These are phyloP conservation scores for Nylanderia fulva DNA, from an alignment of 1,140 invertebrate species.

Conservation along the genomic window DNA sequence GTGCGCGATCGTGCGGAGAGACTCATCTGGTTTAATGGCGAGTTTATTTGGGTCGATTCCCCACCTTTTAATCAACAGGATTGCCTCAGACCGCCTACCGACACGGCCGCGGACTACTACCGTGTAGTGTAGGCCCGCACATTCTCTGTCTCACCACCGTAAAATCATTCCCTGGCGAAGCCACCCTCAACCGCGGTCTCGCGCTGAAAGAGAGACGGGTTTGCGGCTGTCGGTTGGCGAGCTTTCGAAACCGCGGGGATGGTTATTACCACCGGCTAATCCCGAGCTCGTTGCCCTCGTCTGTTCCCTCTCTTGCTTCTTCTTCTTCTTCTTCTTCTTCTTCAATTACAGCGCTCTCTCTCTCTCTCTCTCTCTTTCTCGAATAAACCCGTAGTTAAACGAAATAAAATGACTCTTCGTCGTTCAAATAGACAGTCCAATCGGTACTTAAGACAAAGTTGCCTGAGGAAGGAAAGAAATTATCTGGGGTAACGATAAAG, in stretches of 20 bases:
- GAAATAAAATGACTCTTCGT: slow-evolving; percentile 66
- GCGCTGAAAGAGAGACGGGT: slow-evolving; percentile 57
- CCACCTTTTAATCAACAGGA: slow-evolving; percentile 80
- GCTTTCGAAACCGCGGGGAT: slow-evolving; percentile 73
- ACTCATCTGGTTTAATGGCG: slow-evolving; percentile 79
- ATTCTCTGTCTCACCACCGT: slow-evolving; percentile 67
- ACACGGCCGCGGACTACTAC: slow-evolving; percentile 70
- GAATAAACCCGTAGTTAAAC: slow-evolving; percentile 57
- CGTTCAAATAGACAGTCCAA: slow-evolving; percentile 64
- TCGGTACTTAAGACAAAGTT: slow-evolving; percentile 59
- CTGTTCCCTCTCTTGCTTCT: slow-evolving; percentile 25
- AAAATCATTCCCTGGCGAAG: slow-evolving; percentile 75
- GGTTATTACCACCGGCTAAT: slow-evolving; percentile 77
- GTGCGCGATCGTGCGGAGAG: slow-evolving; percentile 73
- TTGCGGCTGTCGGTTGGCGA: slow-evolving; percentile 73
- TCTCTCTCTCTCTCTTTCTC: slow-evolving; percentile 31
- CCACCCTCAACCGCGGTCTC: slow-evolving; percentile 47
- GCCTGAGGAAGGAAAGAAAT: slow-evolving; percentile 18
- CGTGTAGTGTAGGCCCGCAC: slow-evolving; percentile 71
- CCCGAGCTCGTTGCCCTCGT: slow-evolving; percentile 69
- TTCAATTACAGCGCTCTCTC: slow-evolving; percentile 22
- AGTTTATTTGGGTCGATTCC: slow-evolving; percentile 80
- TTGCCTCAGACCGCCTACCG: slow-evolving; percentile 75
- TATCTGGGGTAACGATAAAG: slow-evolving; percentile 25
- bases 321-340: slow-evolving; percentile 41